Evolutionary conservation across 2,113 vertebrate species (phyloP).

Genomic region (Hydropotes inermis): DNA sequence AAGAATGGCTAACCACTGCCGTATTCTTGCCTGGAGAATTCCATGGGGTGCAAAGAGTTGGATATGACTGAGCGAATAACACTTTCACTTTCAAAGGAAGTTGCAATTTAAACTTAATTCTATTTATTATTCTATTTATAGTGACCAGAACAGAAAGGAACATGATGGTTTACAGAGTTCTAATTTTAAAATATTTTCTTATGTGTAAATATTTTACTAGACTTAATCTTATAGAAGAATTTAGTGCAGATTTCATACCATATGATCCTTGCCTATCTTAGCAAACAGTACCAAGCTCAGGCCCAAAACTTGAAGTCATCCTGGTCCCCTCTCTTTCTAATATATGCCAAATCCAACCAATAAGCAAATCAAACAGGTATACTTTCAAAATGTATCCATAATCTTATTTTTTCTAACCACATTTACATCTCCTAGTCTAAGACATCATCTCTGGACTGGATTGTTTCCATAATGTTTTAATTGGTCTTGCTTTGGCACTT

Average conservation of each 20-base stretch:
- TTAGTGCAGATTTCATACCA: not conserved
- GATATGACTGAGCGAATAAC: fast-evolving
- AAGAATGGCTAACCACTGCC: not conserved
- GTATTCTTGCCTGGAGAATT: not conserved
- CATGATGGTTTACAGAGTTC: not conserved
- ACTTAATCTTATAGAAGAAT: not conserved
- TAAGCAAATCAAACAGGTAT: not conserved
- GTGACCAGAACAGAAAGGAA: not conserved
- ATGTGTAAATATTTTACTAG: not conserved
- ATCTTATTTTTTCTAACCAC: not conserved
- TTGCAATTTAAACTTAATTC: not conserved
- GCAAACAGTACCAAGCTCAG: not conserved
- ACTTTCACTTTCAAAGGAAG: not conserved
- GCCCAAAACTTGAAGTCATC: not conserved
- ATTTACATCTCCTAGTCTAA: not conserved
- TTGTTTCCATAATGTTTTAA: not conserved
- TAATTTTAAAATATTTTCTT: not conserved
- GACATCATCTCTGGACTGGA: not conserved
- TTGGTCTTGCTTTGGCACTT: not conserved
- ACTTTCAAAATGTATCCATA: not conserved
- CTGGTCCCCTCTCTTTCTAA: not conserved
- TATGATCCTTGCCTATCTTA: not conserved
- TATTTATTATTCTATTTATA: not conserved
- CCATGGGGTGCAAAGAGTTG: not conserved
- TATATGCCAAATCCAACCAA: not conserved